phyloP scores from a whole-genome alignment of 2,113 vertebrate species.

The Ptilonorhynchus violaceus region DNA sequence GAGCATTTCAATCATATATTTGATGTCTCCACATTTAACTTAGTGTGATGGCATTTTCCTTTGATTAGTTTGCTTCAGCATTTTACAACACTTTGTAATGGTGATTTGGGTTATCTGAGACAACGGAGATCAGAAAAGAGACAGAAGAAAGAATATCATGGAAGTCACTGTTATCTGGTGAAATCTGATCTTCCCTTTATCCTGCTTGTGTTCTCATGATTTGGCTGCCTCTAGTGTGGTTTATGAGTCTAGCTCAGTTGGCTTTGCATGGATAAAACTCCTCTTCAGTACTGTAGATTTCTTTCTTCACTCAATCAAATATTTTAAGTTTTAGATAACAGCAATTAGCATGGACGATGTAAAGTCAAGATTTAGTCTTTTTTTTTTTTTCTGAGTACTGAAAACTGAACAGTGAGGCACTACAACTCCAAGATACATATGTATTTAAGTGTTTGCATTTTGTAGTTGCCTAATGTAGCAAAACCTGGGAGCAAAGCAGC shows the following conservation, averaged over 20 bases:
- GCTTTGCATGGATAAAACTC: background rate
- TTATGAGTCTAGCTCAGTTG: background rate
- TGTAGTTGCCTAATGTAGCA: background rate
- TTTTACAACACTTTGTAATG: background rate
- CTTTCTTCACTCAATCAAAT: background rate
- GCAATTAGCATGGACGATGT: background rate
- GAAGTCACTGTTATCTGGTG: background rate
- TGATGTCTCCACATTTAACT: background rate
- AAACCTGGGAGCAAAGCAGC: background rate
- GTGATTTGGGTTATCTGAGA: background rate
- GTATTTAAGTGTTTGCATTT: background rate
- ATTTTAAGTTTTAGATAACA: background rate
- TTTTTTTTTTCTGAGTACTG: background rate
- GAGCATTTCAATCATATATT: background rate
- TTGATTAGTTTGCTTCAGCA: background rate
- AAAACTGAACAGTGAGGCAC: background rate
- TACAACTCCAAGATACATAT: background rate
- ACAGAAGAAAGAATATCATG: background rate
- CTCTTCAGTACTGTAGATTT: background rate
- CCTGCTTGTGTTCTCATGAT: background rate
- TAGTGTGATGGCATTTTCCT: background rate
- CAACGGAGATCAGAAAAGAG: background rate
- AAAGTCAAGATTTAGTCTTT: background rate
- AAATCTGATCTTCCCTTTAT: background rate
- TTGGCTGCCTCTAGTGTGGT: background rate